Conservation (phyloP, 2,888 invertebrate genomes). For the Nephrocerus scutellatus region DNA sequence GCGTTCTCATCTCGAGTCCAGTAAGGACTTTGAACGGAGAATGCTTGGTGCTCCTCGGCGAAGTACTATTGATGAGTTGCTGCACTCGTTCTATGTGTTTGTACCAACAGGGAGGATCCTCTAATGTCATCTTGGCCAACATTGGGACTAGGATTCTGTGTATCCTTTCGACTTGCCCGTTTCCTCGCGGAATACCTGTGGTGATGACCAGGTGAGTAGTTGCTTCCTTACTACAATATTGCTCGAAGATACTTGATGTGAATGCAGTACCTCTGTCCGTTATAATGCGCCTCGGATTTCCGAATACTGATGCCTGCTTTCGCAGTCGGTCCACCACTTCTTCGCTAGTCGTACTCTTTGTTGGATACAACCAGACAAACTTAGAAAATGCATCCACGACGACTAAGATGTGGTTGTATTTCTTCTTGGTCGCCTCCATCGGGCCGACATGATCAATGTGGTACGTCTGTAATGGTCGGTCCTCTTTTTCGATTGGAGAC, state of each 20-base stretch:
- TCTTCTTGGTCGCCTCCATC: constrained; percentile 29
- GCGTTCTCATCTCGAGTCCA: too few species aligned
- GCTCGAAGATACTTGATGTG: constrained; percentile 34
- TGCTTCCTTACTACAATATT: constrained; percentile 31
- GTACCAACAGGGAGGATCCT: constrained; percentile 28
- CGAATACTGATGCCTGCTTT: constrained; percentile 14
- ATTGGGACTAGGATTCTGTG: constrained; percentile 33
- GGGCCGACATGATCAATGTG: constrained; percentile 40
- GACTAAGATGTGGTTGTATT: constrained; percentile 36
- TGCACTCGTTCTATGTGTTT: constrained; percentile 19
- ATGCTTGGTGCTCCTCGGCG: constrained; percentile 1
- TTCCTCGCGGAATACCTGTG: constrained; percentile 32
- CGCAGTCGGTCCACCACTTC: constrained; percentile 31
- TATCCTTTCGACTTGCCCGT: constrained; percentile 36
- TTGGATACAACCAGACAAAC: constrained; percentile 36
- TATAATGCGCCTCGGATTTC: constrained; percentile 31
- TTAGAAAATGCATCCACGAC: constrained; percentile 36
- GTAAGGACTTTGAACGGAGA: too few species aligned
- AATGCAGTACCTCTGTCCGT: constrained; percentile 40
- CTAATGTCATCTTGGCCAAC: constrained; percentile 35
- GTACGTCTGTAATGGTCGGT: constrained; percentile 27
- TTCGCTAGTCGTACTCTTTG: constrained; percentile 24
- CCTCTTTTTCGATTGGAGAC: too few species aligned
- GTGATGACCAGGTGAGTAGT: constrained; percentile 28
- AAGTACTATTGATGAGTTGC: constrained; percentile 21